Evolutionary conservation across 2,888 invertebrate species (phyloP).

Genomic region (Latrodectus elegans): DNA sequence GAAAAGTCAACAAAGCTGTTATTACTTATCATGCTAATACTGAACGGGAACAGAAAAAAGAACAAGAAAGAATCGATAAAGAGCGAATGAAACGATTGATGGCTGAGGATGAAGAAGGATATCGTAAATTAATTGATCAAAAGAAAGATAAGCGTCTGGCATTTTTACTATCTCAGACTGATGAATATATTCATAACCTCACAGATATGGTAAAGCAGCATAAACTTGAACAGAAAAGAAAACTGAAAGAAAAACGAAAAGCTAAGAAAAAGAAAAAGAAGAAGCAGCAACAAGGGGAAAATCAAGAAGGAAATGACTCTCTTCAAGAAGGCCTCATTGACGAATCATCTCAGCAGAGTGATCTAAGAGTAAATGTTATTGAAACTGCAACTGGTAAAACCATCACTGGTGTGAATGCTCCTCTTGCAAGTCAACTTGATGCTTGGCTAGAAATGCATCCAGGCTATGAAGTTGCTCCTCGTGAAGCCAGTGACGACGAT

Average conservation of each 20-base stretch:
- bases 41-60: conserved; percentile 98
- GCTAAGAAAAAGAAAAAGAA: conserved; percentile 86
- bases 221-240: conserved; percentile 93
- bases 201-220: conserved; percentile 98
- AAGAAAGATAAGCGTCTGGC: conserved; percentile 99
- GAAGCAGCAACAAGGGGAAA: conserved; percentile 78
- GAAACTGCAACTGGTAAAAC: conserved; percentile 84
- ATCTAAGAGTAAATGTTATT: conserved; percentile 89
- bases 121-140: conserved; percentile 98
- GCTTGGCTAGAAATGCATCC: conserved; percentile 92
- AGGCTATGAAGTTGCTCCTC: conserved; percentile 90
- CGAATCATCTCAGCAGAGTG: conserved; percentile 83
- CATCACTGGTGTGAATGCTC: conserved; percentile 88
- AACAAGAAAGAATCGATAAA: conserved; percentile 98
- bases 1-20: conserved; percentile 94
- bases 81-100: conserved; percentile 99
- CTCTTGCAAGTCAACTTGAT: conserved; percentile 87
- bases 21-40: conserved; percentile 98
- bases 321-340: conserved; percentile 71
- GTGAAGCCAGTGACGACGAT: conserved; percentile 76
- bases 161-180: conserved; percentile 97
- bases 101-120: conserved; percentile 99
- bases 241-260: conserved; percentile 85
- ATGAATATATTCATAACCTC: conserved; percentile 97
- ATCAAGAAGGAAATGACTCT: conserved; percentile 57